Percentiles rank a stretch among this genome's conserved stretches.
phyloP scores from a whole-genome alignment of 2,113 vertebrate species.

The Tyrannus savana region DNA sequence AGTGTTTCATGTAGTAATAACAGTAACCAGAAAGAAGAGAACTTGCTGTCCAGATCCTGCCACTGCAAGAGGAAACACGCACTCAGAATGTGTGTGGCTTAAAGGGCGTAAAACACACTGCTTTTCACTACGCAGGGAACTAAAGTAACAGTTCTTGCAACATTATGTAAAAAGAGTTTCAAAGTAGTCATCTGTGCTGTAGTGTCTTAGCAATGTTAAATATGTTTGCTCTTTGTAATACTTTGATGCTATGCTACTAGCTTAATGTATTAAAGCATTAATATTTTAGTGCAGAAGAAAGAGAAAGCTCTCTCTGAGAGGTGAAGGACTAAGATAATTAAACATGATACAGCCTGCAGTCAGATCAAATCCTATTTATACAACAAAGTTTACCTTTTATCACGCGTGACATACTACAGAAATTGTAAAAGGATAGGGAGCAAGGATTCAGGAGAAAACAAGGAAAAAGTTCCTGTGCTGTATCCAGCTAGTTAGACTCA shows the following conservation, averaged over 20 bases:
- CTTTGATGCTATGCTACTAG: not conserved
- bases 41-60: not conserved
- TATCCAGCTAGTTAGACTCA: not conserved
- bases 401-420: not conserved
- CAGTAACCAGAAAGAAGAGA: not conserved
- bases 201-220: not conserved
- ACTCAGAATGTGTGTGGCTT: not conserved
- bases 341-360: not conserved
- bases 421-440: not conserved
- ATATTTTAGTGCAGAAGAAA: not conserved
- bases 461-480: not conserved
- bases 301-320: not conserved
- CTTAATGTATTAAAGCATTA: not conserved
- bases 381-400: not conserved
- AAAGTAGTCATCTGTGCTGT: not conserved
- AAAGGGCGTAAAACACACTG: not conserved
- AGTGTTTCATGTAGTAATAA: not conserved
- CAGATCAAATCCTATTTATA: not conserved
- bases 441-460: not conserved
- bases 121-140: not conserved
- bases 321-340: not conserved
- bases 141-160: not conserved
- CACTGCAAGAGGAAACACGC: not conserved
- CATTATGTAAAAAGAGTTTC: not conserved
- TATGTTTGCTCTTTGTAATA: not conserved